A percentile compares a stretch with the other conserved stretches of the same genome.
phyloP scores from a whole-genome alignment of 2,797 vertebrate species.

The Zonotrichia albicollis region DNA sequence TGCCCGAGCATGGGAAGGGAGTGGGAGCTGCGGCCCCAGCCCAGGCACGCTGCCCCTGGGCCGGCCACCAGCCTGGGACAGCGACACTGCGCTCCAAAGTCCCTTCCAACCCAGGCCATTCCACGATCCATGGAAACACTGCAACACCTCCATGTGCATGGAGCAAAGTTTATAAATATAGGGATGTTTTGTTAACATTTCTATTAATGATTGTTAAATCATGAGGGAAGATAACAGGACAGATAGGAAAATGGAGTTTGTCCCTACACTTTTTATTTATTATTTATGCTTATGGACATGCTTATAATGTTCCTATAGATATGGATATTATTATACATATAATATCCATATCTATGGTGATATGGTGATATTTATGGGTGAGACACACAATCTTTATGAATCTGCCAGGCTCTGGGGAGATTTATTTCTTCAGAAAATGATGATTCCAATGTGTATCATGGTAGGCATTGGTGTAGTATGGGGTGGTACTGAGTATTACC shows the following conservation, averaged over 20 bases:
- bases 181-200: not conserved
- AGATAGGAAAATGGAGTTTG: not conserved
- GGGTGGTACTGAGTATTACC: not conserved
- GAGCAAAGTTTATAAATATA: not conserved
- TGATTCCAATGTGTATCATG: fast-evolving
- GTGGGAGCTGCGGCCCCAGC: not conserved
- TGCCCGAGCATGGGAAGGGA: not conserved
- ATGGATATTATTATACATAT: not conserved
- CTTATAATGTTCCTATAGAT: not conserved
- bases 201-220: slow-evolving; percentile 12
- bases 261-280: not conserved
- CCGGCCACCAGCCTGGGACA: not conserved
- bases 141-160: not conserved
- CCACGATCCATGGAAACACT: not conserved
- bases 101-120: not conserved
- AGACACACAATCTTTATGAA: not conserved
- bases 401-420: not conserved
- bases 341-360: no score
- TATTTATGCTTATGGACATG: not conserved
- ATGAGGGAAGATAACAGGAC: not conserved
- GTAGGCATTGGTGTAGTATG: no score
- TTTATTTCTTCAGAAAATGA: not conserved
- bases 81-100: no score
- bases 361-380: not conserved
- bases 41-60: not conserved